Evolutionary conservation across 2,113 vertebrate genomes (phyloP), one percentile per base, ranked within the genome.

Genomic region (Ptilonorhynchus violaceus): DNA sequence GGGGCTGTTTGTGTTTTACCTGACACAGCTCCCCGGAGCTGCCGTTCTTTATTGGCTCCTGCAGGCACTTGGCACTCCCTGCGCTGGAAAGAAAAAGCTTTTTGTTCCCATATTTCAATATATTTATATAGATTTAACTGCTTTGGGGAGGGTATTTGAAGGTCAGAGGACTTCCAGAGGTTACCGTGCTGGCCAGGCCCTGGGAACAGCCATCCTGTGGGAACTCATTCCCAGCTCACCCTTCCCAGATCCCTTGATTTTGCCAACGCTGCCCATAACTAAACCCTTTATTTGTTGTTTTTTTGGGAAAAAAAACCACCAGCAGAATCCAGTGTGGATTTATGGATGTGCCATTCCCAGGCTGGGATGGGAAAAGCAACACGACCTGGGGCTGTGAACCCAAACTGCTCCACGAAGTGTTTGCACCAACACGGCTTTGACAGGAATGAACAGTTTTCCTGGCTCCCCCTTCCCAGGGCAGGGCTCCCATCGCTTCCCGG

Each of bases 61-160:
- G 5, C 89, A 64, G 88, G 69, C 68, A 7, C 76, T 94, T 96
- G 96, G 96, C 95, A 52, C 90, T 70, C 53, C 14, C 50, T 4
- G 72, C 1, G 1, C 41, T 15, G 4, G 33, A 44, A 94, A 95
- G 70, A 41, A 94, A 92, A 96, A 93, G 92, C 82, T 95, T 97
- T 97, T 96, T 97, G 93, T 97, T 96, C 75, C 96, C 85, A 33
- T 80, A 88, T 94, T 96, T 84, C 85, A 50, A n/a, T 92, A 63
- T 79, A 93, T 95, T 96, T 92, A 25, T 95, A 77, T 94, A 83
- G 63, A 77, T 93, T 96, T 92, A 42, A 20, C 56, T 5, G 83
- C 27, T 68, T 68, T 78, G 56, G 62, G 64, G 89, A 96, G 93
- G 92, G 88, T 77, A 83, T 92, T 79, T 81, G 92, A 18, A 95